Base-by-base conservation (phyloP, 2,113 vertebrate species). In the Pedionomus torquatus region DNA sequence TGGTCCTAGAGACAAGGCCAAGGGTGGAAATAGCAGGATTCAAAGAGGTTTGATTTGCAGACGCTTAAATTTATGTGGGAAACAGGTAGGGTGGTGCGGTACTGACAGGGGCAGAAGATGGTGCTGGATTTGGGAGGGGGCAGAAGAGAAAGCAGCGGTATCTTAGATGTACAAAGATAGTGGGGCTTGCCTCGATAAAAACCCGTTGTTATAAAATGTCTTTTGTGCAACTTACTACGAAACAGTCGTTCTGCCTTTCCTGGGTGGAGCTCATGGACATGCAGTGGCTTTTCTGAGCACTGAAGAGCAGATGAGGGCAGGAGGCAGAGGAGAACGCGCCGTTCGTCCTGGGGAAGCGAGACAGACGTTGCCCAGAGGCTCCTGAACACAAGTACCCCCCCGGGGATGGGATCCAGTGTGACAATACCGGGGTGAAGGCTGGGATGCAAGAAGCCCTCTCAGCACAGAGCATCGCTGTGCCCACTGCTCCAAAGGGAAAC, bases 91-190 rank as follows among this genome's bases (percentile, higher is more conserved):
- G 15, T 44, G 37, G n/a, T n/a, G n/a, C n/a, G n/a, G n/a, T n/a
- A n/a, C n/a, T n/a, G n/a, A n/a, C n/a, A n/a, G n/a, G n/a, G n/a
- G n/a, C n/a, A n/a, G n/a, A n/a, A n/a, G n/a, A n/a, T n/a, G n/a
- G n/a, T n/a, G 44, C 3, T 71, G 81, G 52, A 37, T 39, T 82
- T 81, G 26, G 72, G 33, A 48, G 65, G 52, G 6, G 23, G 12
- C 26, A 76, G 65, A 13, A 44, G 33, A 68, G 46, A 18, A 9
- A 76, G 74, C 74, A 91, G 43, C 30, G 65, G 33, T 10, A 16
- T 13, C 77, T 57, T 13, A 52, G 8, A 17, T 0, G 4, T 2
- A 55, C 12, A 70, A 48, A 84, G 24, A 19, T 0, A 48, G 48
- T 0, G 10, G 25, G 23, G 54, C 31, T 93, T 2, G 0, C 41